Percentiles rank a stretch among this genome's conserved stretches.
phyloP scores from a whole-genome alignment of 2,113 vertebrate species.

The Oxyura jamaicensis region DNA sequence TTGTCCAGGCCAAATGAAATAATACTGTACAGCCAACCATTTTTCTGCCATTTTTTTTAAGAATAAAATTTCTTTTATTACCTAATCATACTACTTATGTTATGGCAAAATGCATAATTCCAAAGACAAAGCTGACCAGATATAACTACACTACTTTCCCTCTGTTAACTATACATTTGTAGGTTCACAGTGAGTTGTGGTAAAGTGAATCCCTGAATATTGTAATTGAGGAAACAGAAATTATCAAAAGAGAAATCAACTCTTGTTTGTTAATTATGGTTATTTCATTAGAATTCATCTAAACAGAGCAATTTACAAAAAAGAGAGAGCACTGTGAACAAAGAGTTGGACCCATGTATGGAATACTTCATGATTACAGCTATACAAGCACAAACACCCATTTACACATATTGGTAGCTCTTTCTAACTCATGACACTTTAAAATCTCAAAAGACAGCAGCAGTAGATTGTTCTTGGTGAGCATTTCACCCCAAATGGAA shows the following conservation, averaged over 20 bases:
- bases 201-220: neutral
- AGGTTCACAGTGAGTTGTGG: neutral
- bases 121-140: constrained; percentile 20
- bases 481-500: neutral
- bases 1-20: neutral
- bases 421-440: neutral
- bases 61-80: constrained; percentile 43
- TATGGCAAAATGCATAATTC: constrained; percentile 14
- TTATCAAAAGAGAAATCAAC: neutral
- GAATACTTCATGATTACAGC: neutral
- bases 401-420: neutral
- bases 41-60: constrained; percentile 51
- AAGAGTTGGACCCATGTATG: neutral
- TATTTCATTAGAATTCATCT: constrained; percentile 8
- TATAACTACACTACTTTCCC: neutral
- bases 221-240: neutral
- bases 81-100: neutral
- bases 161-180: neutral
- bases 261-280: neutral
- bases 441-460: neutral
- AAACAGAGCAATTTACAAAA: neutral
- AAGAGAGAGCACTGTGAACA: neutral
- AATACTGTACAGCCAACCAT: neutral
- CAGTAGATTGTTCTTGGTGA: neutral
- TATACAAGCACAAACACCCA: neutral